These are phyloP conservation scores for Gnatocerus cornutus DNA, from an alignment of 2,888 invertebrate species.

Conservation along the genomic window DNA sequence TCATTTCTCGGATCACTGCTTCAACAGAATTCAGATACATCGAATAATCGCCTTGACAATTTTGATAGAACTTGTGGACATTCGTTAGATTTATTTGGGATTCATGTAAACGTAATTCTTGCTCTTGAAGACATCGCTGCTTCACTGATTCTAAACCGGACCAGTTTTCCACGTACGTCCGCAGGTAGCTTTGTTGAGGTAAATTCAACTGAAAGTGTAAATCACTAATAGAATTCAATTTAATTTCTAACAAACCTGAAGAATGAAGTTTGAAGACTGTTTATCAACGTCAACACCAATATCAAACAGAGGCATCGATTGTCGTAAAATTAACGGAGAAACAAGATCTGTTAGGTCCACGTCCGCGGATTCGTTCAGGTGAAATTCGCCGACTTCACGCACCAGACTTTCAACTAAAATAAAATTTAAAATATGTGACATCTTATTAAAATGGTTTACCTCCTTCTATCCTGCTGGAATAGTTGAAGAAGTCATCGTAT, in stretches of 20 bases:
- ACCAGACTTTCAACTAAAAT: slow-evolving; percentile 54
- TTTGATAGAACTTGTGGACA: slow-evolving; percentile 52
- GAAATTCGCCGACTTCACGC: slow-evolving; percentile 49
- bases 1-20: slow-evolving; percentile 53
- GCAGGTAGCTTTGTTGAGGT: slow-evolving; percentile 52
- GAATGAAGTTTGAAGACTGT: slow-evolving; percentile 52
- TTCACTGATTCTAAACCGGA: slow-evolving; percentile 54
- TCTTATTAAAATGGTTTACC: slow-evolving; percentile 45
- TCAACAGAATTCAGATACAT: slow-evolving; percentile 56
- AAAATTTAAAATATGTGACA: not conserved
- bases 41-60: slow-evolving; percentile 54
- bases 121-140: slow-evolving; percentile 55
- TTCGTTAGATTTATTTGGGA: slow-evolving; percentile 53
- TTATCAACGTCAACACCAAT: slow-evolving; percentile 57
- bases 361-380: slow-evolving; percentile 1
- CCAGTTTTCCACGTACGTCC: slow-evolving; percentile 48
- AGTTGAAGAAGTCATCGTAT: slow-evolving; percentile 58
- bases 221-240: slow-evolving; percentile 6
- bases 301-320: slow-evolving; percentile 58
- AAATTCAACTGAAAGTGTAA: slow-evolving; percentile 55
- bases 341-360: slow-evolving; percentile 56
- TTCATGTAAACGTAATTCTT: slow-evolving; percentile 44
- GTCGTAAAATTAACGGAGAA: slow-evolving; percentile 55
- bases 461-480: slow-evolving; percentile 53
- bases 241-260: slow-evolving; percentile 47